A percentile compares a stretch with the other conserved stretches of the same genome.
These are phyloP conservation scores for Zaprionus africanus DNA, from an alignment of 1,140 invertebrate genomes.

Conservation along the genomic window DNA sequence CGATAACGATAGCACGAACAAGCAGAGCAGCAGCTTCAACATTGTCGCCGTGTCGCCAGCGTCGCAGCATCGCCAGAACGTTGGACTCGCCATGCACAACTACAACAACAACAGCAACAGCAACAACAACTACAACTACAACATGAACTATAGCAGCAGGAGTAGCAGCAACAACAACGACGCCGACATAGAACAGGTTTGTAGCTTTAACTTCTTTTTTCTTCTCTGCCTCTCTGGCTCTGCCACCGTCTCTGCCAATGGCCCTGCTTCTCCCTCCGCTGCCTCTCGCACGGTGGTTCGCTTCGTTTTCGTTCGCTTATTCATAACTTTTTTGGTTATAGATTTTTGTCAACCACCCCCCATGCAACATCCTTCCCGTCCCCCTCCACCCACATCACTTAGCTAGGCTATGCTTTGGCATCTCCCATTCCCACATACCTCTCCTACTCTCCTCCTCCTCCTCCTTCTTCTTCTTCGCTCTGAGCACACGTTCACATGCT, in stretches of 20 bases:
- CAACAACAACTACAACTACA: conserved; percentile 30
- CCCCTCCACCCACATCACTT: neutral
- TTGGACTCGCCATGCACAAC: conserved; percentile 68
- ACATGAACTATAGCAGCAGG: conserved; percentile 21
- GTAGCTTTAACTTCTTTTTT: conserved; percentile 53
- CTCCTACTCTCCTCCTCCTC: conserved; percentile 21
- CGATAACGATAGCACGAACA: conserved; percentile 45
- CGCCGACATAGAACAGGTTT: conserved; percentile 78
- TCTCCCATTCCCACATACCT: conserved; percentile 18
- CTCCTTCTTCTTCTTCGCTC: conserved; percentile 36
- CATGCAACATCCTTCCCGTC: conserved; percentile 1
- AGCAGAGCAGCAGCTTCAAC: conserved; percentile 54
- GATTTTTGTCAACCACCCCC: conserved; percentile 71
- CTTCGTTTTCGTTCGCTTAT: conserved; percentile 70
- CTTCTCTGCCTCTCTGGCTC: conserved; percentile 7
- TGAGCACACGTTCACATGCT: conserved; percentile 60
- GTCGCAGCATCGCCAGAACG: conserved; percentile 61
- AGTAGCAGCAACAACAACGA: conserved; percentile 49
- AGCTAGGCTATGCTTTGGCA: conserved; percentile 34
- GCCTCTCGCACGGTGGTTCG: conserved; percentile 35
- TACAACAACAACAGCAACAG: conserved; percentile 45
- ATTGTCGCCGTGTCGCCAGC: conserved; percentile 71
- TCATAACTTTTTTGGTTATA: conserved; percentile 82
- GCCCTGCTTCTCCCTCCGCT: conserved; percentile 4
- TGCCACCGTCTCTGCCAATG: conserved; percentile 8